Base-by-base conservation (phyloP, 2,113 vertebrate species). In the Alligator sinensis region DNA sequence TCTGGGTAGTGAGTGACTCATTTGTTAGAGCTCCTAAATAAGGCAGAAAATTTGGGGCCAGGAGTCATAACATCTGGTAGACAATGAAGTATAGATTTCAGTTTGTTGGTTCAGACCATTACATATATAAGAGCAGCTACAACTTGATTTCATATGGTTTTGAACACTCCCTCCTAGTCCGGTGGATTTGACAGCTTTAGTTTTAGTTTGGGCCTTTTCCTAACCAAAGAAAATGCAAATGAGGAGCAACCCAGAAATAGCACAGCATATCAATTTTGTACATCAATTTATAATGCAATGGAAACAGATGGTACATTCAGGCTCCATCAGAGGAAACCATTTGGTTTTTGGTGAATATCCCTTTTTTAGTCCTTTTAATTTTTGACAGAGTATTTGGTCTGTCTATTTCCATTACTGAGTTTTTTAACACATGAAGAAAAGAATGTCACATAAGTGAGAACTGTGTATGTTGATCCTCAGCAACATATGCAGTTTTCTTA, bases 231-330 rank as follows among this genome's bases (percentile, higher is more conserved):
- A 92, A 89, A 96, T 94, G 92, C 76, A 95, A 95, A 97, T 94
- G 86, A 93, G 76, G 78, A 93, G 57, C 91, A 81, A 90, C 68
- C 54, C 91, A 90, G 91, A 94, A 96, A 96, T 61, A 96, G 89
- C 38, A 77, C 34, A 77, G 87, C 82, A 88, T 87, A 91, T 81
- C 80, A 94, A 92, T 95, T 95, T 93, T 66, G 74, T 77, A 55
- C 64, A 86, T 91, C 91, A 91, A 90, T 93, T 91, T 95, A 80
- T 94, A 95, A 87, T 55, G 93, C 92, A 93, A 91, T 74, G 30
- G 87, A 96, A 96, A 95, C 96, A 97, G 95, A 96, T 96, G 92
- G 90, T 38, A 90, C 82, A 90, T 94, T 93, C 91, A 95, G 78
- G 77, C 90, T 74, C 74, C 38, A 74, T 90, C 90, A 94, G 80